phyloP scores from a whole-genome alignment of 2,888 invertebrate species.

The Lithophane ornitopus region DNA sequence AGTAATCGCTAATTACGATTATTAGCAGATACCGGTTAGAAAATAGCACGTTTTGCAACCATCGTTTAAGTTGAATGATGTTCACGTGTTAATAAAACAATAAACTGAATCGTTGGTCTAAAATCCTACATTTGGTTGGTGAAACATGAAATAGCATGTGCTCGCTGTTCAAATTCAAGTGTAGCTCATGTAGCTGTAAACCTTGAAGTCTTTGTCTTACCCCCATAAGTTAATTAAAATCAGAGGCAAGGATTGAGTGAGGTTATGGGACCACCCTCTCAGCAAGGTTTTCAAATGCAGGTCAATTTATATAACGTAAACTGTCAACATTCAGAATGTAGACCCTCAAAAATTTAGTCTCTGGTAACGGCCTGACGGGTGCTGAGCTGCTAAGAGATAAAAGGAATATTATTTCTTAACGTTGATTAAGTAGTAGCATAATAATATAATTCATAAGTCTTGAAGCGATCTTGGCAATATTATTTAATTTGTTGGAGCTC shows the following conservation, averaged over 20 bases:
- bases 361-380: too few species aligned
- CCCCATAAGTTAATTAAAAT: not conserved
- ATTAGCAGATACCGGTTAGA: conserved; percentile 16
- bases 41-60: conserved; percentile 19
- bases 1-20: conserved; percentile 12
- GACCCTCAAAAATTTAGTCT: not conserved
- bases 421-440: not conserved
- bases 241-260: not conserved
- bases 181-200: not conserved
- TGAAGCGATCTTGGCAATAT: conserved; percentile 5
- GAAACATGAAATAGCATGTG: conserved; percentile 12
- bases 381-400: not conserved
- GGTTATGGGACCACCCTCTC: too few species aligned
- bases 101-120: conserved; percentile 10
- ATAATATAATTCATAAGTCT: not conserved
- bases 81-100: not conserved
- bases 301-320: not conserved
- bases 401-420: not conserved
- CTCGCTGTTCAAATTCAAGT: not conserved
- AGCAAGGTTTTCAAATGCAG: too few species aligned
- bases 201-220: not conserved
- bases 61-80: conserved; percentile 18
- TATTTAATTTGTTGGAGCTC: conserved; percentile 1
- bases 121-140: conserved; percentile 27
- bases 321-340: not conserved